These are phyloP conservation scores for Pteropus rufus DNA, from an alignment of 2,797 vertebrate genomes.

Conservation along the genomic window DNA sequence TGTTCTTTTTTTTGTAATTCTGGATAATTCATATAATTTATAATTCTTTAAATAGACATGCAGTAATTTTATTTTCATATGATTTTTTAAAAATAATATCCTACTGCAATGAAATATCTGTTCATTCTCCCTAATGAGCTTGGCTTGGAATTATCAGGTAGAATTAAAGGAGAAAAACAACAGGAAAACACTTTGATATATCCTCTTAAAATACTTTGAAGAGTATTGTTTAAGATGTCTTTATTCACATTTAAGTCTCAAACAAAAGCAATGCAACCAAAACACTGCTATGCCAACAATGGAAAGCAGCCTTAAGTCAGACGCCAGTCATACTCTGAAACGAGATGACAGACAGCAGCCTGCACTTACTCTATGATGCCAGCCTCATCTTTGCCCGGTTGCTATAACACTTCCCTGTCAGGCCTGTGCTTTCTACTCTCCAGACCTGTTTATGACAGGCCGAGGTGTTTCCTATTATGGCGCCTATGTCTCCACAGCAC, in stretches of 20 bases:
- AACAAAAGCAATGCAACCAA: conserved; percentile 11
- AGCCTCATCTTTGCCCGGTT: conserved; percentile 70
- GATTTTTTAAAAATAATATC: neutral
- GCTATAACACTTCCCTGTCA: conserved; percentile 72
- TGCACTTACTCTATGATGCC: conserved; percentile 62
- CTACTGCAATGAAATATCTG: neutral
- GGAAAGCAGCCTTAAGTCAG: conserved; percentile 13
- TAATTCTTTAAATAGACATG: conserved; percentile 13
- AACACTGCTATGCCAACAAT: neutral
- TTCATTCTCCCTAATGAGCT: neutral
- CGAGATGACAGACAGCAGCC: conserved; percentile 46
- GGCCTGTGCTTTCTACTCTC: conserved; percentile 52
- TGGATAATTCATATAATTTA: neutral
- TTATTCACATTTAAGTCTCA: conserved; percentile 11
- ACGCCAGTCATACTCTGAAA: conserved; percentile 43
- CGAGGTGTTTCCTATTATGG: conserved; percentile 70
- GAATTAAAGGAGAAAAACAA: neutral
- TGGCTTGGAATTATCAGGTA: neutral
- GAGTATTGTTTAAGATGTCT: neutral
- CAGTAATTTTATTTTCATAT: neutral
- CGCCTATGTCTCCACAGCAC: conserved; percentile 62
- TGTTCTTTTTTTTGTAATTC: neutral
- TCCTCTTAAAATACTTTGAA: neutral
- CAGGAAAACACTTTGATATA: neutral
- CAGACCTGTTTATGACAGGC: conserved; percentile 68